phyloP scores from a whole-genome alignment of 2,888 invertebrate genomes.

The Amblyjoppa proteus region DNA sequence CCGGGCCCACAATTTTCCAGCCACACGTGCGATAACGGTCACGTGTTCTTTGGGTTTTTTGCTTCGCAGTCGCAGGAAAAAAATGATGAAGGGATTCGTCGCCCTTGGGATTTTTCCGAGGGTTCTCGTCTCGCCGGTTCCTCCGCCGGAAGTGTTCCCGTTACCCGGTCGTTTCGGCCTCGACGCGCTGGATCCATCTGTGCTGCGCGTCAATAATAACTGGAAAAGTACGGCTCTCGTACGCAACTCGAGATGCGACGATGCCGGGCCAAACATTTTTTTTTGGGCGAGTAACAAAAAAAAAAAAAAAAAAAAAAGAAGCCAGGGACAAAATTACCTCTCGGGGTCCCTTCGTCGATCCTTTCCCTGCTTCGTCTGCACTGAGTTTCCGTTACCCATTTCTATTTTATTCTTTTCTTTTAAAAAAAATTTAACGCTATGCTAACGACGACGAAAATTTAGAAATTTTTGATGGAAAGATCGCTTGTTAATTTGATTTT shows the following conservation, averaged over 20 bases:
- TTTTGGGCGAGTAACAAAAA: background rate
- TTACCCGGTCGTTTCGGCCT: slow-evolving; percentile 45
- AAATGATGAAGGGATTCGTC: slow-evolving; percentile 82
- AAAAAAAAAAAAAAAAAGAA: background rate
- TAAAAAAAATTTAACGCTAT: background rate
- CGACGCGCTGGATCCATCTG: slow-evolving; percentile 69
- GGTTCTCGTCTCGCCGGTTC: slow-evolving; percentile 14
- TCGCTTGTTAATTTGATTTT: slow-evolving; percentile 55
- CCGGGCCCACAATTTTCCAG: slow-evolving; percentile 80
- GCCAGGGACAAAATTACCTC: slow-evolving; percentile 65
- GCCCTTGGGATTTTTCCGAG: slow-evolving; percentile 62
- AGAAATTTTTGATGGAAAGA: background rate
- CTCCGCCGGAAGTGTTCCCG: slow-evolving; percentile 28
- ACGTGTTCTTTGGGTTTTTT: slow-evolving; percentile 77
- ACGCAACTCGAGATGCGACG: slow-evolving; percentile 56
- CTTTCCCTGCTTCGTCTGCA: slow-evolving; percentile 44
- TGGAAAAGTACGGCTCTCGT: slow-evolving; percentile 67
- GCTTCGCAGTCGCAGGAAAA: slow-evolving; percentile 77
- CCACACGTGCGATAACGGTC: slow-evolving; percentile 78
- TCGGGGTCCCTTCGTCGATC: slow-evolving; percentile 49
- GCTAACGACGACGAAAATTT: background rate
- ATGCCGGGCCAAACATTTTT: slow-evolving; percentile 32
- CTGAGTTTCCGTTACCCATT: slow-evolving; percentile 67
- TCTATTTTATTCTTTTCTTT: slow-evolving; percentile 1
- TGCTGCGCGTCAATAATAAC: slow-evolving; percentile 74